phyloP scores from a whole-genome alignment of 2,888 invertebrate species.

The Lomographa bimaculata region DNA sequence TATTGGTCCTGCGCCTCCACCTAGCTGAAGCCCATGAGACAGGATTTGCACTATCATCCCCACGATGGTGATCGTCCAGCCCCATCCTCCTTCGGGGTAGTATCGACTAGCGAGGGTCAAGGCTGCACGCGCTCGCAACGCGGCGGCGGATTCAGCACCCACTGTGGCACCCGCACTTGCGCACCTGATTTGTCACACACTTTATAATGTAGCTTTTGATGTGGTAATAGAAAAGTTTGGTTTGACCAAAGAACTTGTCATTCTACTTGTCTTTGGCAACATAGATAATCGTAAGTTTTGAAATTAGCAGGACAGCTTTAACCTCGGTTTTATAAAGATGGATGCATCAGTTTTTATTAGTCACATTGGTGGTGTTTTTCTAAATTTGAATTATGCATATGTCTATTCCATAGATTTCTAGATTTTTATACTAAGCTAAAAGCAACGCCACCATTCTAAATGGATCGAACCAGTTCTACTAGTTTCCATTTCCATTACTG shows the following conservation, averaged over 20 bases:
- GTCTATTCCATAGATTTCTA: no score
- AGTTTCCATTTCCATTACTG: conserved; percentile 14
- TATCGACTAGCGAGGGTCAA: conserved; percentile 88
- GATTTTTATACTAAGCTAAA: no score
- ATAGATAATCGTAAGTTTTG: no score
- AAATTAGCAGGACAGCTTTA: no score
- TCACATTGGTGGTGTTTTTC: no score
- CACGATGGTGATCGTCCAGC: conserved; percentile 90
- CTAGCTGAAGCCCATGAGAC: conserved; percentile 89
- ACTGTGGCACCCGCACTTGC: conserved; percentile 78
- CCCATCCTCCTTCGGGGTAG: conserved; percentile 95
- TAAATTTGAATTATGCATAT: no score
- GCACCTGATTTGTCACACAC: conserved; percentile 67
- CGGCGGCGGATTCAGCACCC: conserved; percentile 72
- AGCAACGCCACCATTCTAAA: no score
- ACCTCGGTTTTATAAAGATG: no score
- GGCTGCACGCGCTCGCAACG: conserved; percentile 84
- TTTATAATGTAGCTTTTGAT: conserved; percentile 29
- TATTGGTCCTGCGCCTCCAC: conserved; percentile 86
- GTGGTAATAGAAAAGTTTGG: conserved; percentile 3
- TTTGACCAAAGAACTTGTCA: no score
- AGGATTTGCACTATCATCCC: conserved; percentile 89
- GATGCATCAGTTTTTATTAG: no score
- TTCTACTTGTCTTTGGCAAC: no score
- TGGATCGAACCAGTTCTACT: conserved; percentile 26